Conservation (phyloP, 2,797 vertebrate genomes). For the Zenarchopterus dispar region DNA sequence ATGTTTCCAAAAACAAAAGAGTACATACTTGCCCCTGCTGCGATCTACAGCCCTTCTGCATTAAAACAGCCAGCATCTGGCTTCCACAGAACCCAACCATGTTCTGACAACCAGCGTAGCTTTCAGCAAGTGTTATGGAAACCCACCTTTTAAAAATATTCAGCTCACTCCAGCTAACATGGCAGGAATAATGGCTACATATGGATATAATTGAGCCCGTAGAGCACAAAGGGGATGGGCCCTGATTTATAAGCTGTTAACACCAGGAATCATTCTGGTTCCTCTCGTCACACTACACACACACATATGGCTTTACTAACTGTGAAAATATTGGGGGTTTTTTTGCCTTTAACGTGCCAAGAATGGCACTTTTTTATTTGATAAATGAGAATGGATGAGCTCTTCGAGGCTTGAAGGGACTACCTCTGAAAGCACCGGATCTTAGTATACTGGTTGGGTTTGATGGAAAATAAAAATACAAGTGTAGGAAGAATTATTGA, state of each 20-base stretch:
- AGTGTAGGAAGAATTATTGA: neutral
- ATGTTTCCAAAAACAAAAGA: slow-evolving; percentile 54
- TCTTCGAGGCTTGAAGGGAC: slow-evolving; percentile 53
- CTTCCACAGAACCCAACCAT: slow-evolving; percentile 62
- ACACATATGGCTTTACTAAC: slow-evolving; percentile 54
- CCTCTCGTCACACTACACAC: slow-evolving; percentile 58
- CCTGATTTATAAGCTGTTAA: slow-evolving; percentile 83
- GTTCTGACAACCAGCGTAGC: slow-evolving; percentile 59
- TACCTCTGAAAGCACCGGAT: slow-evolving; percentile 16
- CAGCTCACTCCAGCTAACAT: slow-evolving; percentile 68
- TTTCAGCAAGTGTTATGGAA: slow-evolving; percentile 76
- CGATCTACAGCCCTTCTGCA: slow-evolving; percentile 49
- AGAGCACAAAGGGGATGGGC: slow-evolving; percentile 67
- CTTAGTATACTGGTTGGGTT: slow-evolving; percentile 27
- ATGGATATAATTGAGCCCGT: slow-evolving; percentile 80
- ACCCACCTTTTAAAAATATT: slow-evolving; percentile 78
- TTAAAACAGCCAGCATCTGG: slow-evolving; percentile 65
- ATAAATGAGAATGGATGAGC: slow-evolving; percentile 69
- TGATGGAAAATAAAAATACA: slow-evolving; percentile 18
- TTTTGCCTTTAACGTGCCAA: slow-evolving; percentile 48
- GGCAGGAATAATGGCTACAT: slow-evolving; percentile 74
- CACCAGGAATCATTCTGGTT: slow-evolving; percentile 73
- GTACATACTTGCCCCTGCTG: slow-evolving; percentile 31
- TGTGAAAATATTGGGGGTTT: slow-evolving; percentile 72
- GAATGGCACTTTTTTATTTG: slow-evolving; percentile 77